A percentile compares a stretch with the other conserved stretches of the same genome.
phyloP scores from a whole-genome alignment of 2,797 vertebrate genomes.

The Toxotes lorentzi region DNA sequence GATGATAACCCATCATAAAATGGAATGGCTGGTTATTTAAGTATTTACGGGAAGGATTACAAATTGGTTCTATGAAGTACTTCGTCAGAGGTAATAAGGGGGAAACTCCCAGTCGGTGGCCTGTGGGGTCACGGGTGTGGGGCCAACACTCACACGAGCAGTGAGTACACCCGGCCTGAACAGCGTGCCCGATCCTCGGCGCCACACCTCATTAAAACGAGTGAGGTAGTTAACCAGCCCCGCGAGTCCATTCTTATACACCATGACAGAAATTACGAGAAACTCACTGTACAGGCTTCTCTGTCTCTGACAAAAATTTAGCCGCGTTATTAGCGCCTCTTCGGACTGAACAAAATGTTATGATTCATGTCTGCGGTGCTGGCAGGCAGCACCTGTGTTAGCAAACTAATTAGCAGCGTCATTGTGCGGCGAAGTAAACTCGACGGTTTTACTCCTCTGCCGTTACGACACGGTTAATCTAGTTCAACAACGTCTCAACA shows the following conservation, averaged over 20 bases:
- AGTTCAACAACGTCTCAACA: fast-evolving
- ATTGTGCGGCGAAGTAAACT: slow-evolving; percentile 22
- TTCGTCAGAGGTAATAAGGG: neutral
- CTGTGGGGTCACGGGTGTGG: too few species aligned
- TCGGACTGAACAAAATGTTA: neutral
- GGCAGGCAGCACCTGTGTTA: slow-evolving; percentile 59
- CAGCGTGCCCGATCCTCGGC: slow-evolving; percentile 15
- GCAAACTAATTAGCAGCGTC: slow-evolving; percentile 68
- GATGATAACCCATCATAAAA: neutral
- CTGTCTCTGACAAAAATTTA: fast-evolving
- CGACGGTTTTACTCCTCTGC: neutral
- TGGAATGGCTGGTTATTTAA: neutral
- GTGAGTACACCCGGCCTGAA: neutral
- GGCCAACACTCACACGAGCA: neutral
- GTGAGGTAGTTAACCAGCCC: neutral
- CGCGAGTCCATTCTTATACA: neutral
- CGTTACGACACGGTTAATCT: fast-evolving
- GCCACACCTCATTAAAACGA: slow-evolving; percentile 27
- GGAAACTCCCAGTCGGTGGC: neutral
- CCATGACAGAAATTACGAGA: slow-evolving; percentile 10
- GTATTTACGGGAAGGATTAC: neutral
- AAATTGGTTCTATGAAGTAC: neutral
- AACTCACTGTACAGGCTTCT: neutral
- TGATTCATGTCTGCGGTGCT: neutral
- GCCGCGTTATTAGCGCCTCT: fast-evolving